Base-by-base conservation (phyloP, 2,888 invertebrate genomes). In the Archaeoteleia sp. region DNA sequence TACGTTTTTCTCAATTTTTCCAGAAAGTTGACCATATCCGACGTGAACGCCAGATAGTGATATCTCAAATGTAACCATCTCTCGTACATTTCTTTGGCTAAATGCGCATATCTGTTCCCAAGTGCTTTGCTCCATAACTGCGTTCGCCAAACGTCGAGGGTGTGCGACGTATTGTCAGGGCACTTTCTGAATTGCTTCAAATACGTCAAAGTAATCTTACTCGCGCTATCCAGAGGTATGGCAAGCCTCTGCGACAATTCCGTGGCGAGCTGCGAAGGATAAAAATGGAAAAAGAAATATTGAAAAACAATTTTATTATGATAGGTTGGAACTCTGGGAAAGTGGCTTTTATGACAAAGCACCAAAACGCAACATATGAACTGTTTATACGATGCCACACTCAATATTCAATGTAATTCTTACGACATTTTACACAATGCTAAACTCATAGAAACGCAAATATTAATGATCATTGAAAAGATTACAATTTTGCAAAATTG, bases 41-140 rank as follows among this genome's bases (percentile, higher is more conserved):
- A 87, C 12, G 90, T 87, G 73, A 93, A 85, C 70, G 90, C 89
- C 83, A 95, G 87, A 86, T 91, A 92, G 74, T 91, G 89, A 86
- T 94, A 94, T 78, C 95, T 91, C 75, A 94, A 87, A 75, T 91
- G 89, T 75, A 95, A 86, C 95, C 95, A 95, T 86, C 91, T 89
- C 74, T 89, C 85, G 83, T 94, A 94, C 78, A 93, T 88, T 79
- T 89, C 90, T 84, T 90, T 90, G 75, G 92, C 90, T 72, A 93
- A 87, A 83, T 91, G 90, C 78, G 90, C 90, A 82, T 91, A 91
- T 76, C 91, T 89, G 67, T 91, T 90, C 34, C 93, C 93, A 54
- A 95, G 86, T 32, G 93, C 92, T 83, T 92, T 91, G 29, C 88
- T 89, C 95, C 95, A 95, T 49, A 95, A 85, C 61, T 90, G 88